Evolutionary conservation across 53 echinoderm and acorn worm genomes (phyloP).

Genomic region (Crossaster papposus): DNA sequence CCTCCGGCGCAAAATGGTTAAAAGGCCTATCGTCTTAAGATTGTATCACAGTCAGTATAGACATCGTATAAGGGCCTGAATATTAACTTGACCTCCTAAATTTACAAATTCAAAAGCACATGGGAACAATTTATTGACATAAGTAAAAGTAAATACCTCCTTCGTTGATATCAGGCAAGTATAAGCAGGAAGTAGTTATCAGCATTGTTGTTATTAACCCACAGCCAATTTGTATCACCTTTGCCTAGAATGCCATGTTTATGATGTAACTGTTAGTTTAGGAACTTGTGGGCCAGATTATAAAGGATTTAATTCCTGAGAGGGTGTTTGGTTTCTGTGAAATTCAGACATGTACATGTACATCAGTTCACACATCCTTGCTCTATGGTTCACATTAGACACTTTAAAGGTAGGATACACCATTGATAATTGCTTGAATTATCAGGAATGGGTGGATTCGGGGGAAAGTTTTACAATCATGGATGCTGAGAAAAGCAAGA

Average conservation of each 20-base stretch:
- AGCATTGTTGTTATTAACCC: background rate
- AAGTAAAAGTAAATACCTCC: background rate
- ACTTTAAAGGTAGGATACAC: too few species aligned
- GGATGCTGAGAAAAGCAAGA: too few species aligned
- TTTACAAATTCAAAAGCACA: background rate
- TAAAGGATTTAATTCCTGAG: background rate
- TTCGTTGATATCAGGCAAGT: background rate
- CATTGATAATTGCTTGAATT: too few species aligned
- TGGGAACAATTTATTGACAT: background rate
- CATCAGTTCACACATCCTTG: too few species aligned
- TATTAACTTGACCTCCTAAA: background rate
- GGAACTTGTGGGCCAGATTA: conserved; percentile 37
- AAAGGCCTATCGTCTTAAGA: too few species aligned
- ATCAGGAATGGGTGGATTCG: too few species aligned
- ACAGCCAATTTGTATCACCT: background rate
- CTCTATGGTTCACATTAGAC: too few species aligned
- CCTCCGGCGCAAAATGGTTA: too few species aligned
- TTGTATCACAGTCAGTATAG: too few species aligned
- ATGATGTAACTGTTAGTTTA: conserved; percentile 57
- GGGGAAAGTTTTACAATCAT: too few species aligned
- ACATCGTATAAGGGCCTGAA: background rate
- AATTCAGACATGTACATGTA: too few species aligned
- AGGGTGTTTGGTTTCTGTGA: conserved; percentile 23
- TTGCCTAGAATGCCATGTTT: conserved; percentile 41
- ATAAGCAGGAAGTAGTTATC: background rate